Percentiles rank a stretch among this genome's conserved stretches.
These are phyloP conservation scores for Spodoptera litura DNA, from an alignment of 1,140 invertebrate species.

Conservation along the genomic window DNA sequence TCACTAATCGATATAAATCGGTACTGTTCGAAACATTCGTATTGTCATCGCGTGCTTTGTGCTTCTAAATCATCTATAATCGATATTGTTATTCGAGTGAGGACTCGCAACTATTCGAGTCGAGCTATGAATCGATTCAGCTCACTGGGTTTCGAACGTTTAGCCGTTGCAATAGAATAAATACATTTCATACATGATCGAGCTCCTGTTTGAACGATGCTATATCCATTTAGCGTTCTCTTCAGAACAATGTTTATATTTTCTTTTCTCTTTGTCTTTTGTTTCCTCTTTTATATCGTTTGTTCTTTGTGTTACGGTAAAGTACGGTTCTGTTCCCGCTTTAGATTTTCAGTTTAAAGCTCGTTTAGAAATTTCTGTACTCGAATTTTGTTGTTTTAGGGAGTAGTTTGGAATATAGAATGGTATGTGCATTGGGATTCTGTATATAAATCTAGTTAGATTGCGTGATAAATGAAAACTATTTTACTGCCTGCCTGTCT, in stretches of 20 bases:
- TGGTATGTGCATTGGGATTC: no score
- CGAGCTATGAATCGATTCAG: constrained; percentile 46
- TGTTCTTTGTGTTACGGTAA: background rate
- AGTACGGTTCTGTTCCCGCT: background rate
- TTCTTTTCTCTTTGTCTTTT: background rate
- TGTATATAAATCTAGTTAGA: no score
- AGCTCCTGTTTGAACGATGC: background rate
- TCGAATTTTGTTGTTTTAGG: no score
- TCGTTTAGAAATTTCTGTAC: no score
- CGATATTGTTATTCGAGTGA: constrained; percentile 52
- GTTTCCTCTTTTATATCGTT: constrained; percentile 1
- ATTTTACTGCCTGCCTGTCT: no score
- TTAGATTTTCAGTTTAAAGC: no score
- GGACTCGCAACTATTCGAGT: constrained; percentile 39
- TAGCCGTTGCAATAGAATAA: constrained; percentile 25
- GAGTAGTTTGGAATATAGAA: no score
- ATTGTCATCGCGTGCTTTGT: constrained; percentile 43
- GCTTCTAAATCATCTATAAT: constrained; percentile 51
- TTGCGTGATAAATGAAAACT: no score
- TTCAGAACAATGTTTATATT: constrained; percentile 10
- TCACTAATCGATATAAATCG: constrained; percentile 33
- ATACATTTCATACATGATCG: constrained; percentile 39
- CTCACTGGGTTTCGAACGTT: constrained; percentile 1
- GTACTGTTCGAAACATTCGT: constrained; percentile 26
- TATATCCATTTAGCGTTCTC: background rate